These are phyloP conservation scores for Labroides dimidiatus DNA, from an alignment of 2,797 vertebrate genomes.

Conservation along the genomic window DNA sequence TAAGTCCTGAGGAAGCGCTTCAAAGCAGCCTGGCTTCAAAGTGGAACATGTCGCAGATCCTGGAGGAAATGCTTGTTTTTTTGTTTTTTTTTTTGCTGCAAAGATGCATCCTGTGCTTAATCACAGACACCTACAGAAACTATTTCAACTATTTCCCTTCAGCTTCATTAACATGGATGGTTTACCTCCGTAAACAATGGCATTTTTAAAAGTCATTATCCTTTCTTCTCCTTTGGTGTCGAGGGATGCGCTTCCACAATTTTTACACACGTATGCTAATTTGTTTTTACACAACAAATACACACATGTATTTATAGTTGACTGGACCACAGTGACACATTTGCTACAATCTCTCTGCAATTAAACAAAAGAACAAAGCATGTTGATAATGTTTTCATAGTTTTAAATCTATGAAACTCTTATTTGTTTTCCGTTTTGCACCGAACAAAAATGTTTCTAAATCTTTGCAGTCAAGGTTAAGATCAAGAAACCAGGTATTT, in stretches of 20 bases:
- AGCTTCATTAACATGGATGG: conserved; percentile 16
- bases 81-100: conserved; percentile 31
- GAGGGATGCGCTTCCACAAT: background rate
- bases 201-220: background rate
- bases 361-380: background rate
- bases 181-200: background rate
- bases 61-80: conserved; percentile 7
- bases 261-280: background rate
- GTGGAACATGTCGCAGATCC: conserved; percentile 25
- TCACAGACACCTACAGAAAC: conserved; percentile 48
- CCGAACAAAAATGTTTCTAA: background rate
- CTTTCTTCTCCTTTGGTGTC: background rate
- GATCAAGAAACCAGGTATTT: no score
- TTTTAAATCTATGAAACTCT: background rate
- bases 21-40: conserved; percentile 13
- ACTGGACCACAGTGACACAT: background rate
- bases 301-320: background rate
- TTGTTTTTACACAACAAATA: background rate
- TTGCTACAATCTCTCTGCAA: background rate
- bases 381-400: no score
- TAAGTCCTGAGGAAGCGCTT: background rate
- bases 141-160: background rate
- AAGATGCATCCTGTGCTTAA: conserved; percentile 31
- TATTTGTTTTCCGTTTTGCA: background rate
- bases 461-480: no score